These are phyloP conservation scores for Sebastolobus altivelis DNA, from an alignment of 2,797 vertebrate genomes.

Conservation along the genomic window DNA sequence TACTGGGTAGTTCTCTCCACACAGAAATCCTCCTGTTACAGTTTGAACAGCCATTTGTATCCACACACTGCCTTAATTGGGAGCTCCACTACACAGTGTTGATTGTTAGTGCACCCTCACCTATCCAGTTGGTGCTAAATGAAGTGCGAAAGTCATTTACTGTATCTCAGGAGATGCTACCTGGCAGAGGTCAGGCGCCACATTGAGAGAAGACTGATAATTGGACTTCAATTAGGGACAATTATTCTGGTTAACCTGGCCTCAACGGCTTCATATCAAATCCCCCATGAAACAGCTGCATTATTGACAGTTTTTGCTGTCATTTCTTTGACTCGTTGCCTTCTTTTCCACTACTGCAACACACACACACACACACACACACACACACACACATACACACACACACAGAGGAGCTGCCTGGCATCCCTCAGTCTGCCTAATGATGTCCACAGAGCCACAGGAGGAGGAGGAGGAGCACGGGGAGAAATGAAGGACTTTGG, in stretches of 20 bases:
- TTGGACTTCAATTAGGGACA: slow-evolving; percentile 37
- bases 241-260: slow-evolving; percentile 14
- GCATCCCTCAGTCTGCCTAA: slow-evolving; percentile 36
- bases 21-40: too few relatives aligned
- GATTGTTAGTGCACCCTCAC: slow-evolving; percentile 22
- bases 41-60: slow-evolving; percentile 9
- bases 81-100: slow-evolving; percentile 9
- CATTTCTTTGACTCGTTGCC: neutral
- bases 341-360: neutral
- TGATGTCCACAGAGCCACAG: slow-evolving; percentile 38
- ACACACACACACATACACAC: neutral
- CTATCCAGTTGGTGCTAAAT: slow-evolving; percentile 48
- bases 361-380: neutral
- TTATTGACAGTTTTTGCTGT: slow-evolving; percentile 5
- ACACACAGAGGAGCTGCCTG: slow-evolving; percentile 10
- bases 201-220: slow-evolving; percentile 31
- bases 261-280: slow-evolving; percentile 13
- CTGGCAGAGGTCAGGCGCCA: slow-evolving; percentile 34
- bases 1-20: neutral
- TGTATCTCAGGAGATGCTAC: slow-evolving; percentile 23
- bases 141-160: slow-evolving; percentile 46
- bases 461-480: neutral
- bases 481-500: slow-evolving; percentile 38
- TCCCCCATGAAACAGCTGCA: slow-evolving; percentile 20
- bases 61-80: neutral